These are phyloP conservation scores for Oceanites oceanicus DNA, from an alignment of 2,113 vertebrate genomes.

Conservation along the genomic window DNA sequence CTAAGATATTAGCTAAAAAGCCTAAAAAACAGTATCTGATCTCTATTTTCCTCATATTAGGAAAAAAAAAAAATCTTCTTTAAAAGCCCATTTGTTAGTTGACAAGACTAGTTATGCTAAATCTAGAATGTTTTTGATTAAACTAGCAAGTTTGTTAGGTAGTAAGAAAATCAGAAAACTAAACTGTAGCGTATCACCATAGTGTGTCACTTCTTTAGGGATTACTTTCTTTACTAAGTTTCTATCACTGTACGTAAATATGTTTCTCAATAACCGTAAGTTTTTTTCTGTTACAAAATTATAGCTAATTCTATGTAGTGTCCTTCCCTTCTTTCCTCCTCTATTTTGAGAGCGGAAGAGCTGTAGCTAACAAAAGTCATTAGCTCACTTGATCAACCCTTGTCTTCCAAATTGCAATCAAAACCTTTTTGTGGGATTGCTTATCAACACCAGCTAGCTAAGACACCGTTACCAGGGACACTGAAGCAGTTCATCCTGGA, in stretches of 20 bases:
- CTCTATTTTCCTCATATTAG: neutral
- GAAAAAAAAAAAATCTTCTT: neutral
- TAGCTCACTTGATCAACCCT: neutral
- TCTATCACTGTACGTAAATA: accelerated
- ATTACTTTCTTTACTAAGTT: neutral
- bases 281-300: neutral
- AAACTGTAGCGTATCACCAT: neutral
- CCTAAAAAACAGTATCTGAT: neutral
- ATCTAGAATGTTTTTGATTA: neutral
- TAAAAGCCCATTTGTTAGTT: neutral
- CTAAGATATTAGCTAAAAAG: neutral
- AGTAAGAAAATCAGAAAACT: neutral
- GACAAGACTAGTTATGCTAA: neutral
- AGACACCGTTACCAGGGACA: no score
- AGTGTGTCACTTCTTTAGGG: accelerated
- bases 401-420: neutral
- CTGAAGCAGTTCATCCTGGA: neutral
- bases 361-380: neutral
- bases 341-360: neutral
- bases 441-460: neutral
- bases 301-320: accelerated
- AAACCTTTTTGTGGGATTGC: neutral
- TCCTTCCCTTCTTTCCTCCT: no score
- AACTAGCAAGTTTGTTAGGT: neutral
- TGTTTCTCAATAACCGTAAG: accelerated